These are phyloP conservation scores for Remorina albescens DNA, from an alignment of 2,797 vertebrate species.

Conservation along the genomic window DNA sequence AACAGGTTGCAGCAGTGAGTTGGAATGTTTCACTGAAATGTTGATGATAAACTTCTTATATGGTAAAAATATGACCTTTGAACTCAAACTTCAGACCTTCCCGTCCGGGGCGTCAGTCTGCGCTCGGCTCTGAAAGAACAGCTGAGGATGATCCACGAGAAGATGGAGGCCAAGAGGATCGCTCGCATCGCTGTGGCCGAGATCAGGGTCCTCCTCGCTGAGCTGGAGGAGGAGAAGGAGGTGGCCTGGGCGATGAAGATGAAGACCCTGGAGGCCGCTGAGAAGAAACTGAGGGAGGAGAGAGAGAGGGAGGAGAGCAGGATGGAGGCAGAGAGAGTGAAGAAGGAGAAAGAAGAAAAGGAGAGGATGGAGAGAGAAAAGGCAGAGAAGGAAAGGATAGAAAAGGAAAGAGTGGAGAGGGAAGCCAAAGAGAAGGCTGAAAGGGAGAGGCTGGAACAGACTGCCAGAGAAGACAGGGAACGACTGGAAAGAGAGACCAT, in stretches of 20 bases:
- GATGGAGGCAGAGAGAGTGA: background rate
- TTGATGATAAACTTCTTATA: background rate
- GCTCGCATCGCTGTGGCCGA: constrained; percentile 82
- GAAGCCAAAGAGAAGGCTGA: constrained; percentile 47
- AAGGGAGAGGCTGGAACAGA: constrained; percentile 15
- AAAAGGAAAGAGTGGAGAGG: constrained; percentile 21
- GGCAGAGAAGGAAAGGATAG: constrained; percentile 18
- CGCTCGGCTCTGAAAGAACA: constrained; percentile 88
- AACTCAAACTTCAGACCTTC: constrained; percentile 59
- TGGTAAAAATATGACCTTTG: constrained; percentile 9
- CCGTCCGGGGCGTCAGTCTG: constrained; percentile 73
- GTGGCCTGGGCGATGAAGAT: constrained; percentile 54
- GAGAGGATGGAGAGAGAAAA: constrained; percentile 4
- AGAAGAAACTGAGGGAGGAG: constrained; percentile 69
- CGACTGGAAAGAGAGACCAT: background rate
- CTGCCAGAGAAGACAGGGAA: constrained; percentile 26
- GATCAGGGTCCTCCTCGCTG: constrained; percentile 81
- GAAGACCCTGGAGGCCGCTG: constrained; percentile 57
- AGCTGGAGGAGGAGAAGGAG: constrained; percentile 81
- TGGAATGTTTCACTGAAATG: background rate
- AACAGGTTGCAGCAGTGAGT: background rate
- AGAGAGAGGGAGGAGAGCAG: constrained; percentile 14
- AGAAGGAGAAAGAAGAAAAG: constrained; percentile 8
- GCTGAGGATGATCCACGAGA: constrained; percentile 87
- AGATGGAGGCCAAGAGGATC: constrained; percentile 87